Evolutionary conservation across 1,140 invertebrate genomes (phyloP), one percentile per base, ranked within the genome.

Genomic region (Sitobion miscanthi): DNA sequence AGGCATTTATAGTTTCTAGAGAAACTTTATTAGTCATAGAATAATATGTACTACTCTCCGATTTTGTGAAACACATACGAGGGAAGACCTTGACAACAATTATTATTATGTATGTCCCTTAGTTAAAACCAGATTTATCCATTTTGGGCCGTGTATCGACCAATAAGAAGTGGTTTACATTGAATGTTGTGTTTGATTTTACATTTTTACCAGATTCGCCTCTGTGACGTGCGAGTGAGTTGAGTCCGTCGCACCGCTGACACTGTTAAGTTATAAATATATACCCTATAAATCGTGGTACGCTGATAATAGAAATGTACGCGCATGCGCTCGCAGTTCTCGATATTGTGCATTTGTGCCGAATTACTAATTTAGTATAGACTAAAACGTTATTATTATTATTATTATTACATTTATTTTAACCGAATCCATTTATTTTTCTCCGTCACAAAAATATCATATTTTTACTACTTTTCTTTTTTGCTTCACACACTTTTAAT

Each of bases 201-300:
- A 62, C 57, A 23, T 62, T 62, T 62, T 23, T 38, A 83, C 45
- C 30, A 49, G 47, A 87, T n/a, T 87, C 2, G 45, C 30, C 49
- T 35, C 11, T 49, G n/a, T 87, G 30, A 87, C 45, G 45, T 47
- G 25, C 20, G 30, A 30, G 14, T 35, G 86, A 87, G 86, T 49
- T 52, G 47, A 49, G 52, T 49, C n/a, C 17, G n/a, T 87, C 14
- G 86, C 47, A 35, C 86, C 47, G 86, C 30, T 87, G 86, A 87
- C 85, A 87, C 85, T 87, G 42, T 87, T 87, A 87, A 87, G 47
- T 87, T 87, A 87, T 87, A 87, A 87, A 87, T 87, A 87, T 47
- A 87, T 47, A 87, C 45, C 85, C 85, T 87, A 87, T 87, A 87
- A 47, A 87, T 47, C 85, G 7, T 30, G 62, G n/a, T 77, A 77